These are phyloP conservation scores for Cantharis nigra DNA, from an alignment of 2,888 invertebrate species.

Conservation along the genomic window DNA sequence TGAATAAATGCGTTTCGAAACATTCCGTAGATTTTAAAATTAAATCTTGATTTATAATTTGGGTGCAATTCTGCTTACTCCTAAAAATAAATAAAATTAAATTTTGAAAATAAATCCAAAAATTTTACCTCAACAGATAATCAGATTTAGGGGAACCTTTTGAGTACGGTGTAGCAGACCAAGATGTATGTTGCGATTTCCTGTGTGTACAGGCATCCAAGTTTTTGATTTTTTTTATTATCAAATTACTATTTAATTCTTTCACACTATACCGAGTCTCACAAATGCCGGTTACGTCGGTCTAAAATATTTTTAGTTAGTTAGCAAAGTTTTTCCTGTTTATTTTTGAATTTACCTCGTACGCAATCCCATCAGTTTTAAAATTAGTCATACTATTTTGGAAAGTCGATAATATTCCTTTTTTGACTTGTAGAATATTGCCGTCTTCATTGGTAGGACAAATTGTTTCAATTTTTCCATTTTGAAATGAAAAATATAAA, in stretches of 20 bases:
- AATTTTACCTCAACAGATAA: constrained; percentile 30
- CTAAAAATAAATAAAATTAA: constrained; percentile 23
- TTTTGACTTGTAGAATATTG: constrained; percentile 35
- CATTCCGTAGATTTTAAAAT: constrained; percentile 28
- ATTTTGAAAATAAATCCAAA: not conserved
- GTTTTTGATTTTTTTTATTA: constrained; percentile 34
- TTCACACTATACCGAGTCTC: constrained; percentile 33
- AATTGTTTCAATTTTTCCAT: constrained; percentile 37
- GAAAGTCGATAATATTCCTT: constrained; percentile 34
- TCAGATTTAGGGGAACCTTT: constrained; percentile 24
- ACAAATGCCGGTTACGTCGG: constrained; percentile 37
- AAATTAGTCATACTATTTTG: constrained; percentile 34
- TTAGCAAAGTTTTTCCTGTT: no score
- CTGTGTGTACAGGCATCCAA: constrained; percentile 36
- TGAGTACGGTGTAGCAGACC: constrained; percentile 33
- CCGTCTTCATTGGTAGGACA: constrained; percentile 27
- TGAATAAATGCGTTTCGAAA: constrained; percentile 35
- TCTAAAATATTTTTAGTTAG: constrained; percentile 20
- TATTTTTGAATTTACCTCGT: constrained; percentile 28
- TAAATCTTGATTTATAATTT: constrained; percentile 24
- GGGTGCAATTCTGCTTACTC: constrained; percentile 32
- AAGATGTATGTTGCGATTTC: constrained; percentile 33
- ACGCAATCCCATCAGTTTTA: constrained; percentile 22
- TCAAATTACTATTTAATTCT: constrained; percentile 1
- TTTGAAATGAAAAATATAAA: constrained; percentile 35